Base-by-base conservation (phyloP, 1,140 invertebrate genomes). In the Drosophila arawakana region DNA sequence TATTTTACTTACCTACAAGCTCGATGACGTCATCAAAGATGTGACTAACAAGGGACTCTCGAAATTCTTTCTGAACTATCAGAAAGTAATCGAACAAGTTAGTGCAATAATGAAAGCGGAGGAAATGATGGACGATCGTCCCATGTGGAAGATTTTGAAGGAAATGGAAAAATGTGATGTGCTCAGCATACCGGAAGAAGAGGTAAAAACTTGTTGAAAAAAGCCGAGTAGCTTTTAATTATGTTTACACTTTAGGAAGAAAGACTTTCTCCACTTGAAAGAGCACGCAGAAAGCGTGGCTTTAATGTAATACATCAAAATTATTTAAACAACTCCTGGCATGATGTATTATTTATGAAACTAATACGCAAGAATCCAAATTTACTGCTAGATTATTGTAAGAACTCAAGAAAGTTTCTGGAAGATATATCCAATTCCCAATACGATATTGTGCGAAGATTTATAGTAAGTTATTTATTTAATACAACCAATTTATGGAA, bases 221-320 rank as follows among this genome's bases (percentile, higher is more conserved):
- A 15, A 41, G 18, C 6, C 9, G 3, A 11, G n/a, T 13, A 30
- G n/a, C 9, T 1, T 21, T 39, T 9, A 10, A 39, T 11, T 10
- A 18, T 21, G n/a, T 6, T 18, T 25, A 21, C 8, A 6, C 3
- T 15, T 39, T 35, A 73, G 70, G 55, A 80, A 65, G 15, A 73
- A 10, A 13, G 66, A 34, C 46, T 92, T 0, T 83, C 90, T 0
- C 91, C 89, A 2, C 57, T 92, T 44, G 91, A 92, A 62, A 49
- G 78, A 6, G 85, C 82, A 0, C 80, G 89, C 0, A 68, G 88
- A 0, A 69, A 76, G 46, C 77, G 85, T 1, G 91, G 76, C n/a
- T 92, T 80, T 41, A 79, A 90, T 41, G 86, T 91, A 3, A 85
- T 81, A 15, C 78, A 88, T 37, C 91, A 92, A 54, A 80, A 72